A percentile compares a stretch with the other conserved stretches of the same genome.
These are phyloP conservation scores for Protosalanx chinensis DNA, from an alignment of 2,797 vertebrate species.

Conservation along the genomic window DNA sequence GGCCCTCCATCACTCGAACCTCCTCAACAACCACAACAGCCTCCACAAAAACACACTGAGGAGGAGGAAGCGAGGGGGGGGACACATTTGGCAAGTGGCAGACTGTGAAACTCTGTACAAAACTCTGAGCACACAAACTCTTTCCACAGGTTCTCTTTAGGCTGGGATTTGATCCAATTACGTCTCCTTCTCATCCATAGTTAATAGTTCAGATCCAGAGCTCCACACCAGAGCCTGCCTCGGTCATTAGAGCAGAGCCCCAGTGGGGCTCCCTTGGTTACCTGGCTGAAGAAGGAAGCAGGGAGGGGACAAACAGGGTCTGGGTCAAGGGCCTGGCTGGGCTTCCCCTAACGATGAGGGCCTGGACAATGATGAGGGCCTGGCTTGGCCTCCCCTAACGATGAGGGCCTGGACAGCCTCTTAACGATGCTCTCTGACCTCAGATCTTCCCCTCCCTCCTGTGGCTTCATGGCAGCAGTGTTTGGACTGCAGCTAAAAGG, in stretches of 20 bases:
- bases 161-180: not conserved
- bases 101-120: too few relatives aligned
- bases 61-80: too few relatives aligned
- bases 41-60: not conserved
- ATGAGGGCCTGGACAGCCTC: not conserved
- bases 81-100: too few relatives aligned
- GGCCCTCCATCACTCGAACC: not conserved
- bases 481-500: constrained; percentile 22
- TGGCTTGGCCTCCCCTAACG: not conserved
- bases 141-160: too few relatives aligned
- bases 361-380: not conserved
- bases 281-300: constrained; percentile 25
- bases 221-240: not conserved
- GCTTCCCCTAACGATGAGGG: not conserved
- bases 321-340: constrained; percentile 10
- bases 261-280: constrained; percentile 15
- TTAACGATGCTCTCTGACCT: constrained; percentile 7
- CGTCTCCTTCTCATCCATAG: not conserved
- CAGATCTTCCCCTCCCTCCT: constrained; percentile 25
- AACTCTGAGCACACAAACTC: too few relatives aligned
- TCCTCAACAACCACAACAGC: not conserved
- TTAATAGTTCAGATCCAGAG: not conserved
- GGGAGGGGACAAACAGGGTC: constrained; percentile 40
- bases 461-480: constrained; percentile 36
- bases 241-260: constrained; percentile 4